Conservation (phyloP, 1,140 invertebrate genomes). For the Tetramorium parvispinum region DNA sequence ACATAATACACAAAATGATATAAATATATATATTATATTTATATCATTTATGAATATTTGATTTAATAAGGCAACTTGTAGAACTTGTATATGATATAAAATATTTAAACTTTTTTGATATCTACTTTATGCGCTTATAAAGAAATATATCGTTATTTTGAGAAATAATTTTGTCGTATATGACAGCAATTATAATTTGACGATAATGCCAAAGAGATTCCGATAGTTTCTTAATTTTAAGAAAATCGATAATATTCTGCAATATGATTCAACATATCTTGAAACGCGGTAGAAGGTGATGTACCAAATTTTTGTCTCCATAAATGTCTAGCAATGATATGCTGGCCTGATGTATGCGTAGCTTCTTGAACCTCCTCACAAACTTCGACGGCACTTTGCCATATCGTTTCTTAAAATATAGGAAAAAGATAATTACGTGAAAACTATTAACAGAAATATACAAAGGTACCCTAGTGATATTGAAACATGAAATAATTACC, state of each 20-base stretch:
- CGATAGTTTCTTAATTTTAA: constrained; percentile 59
- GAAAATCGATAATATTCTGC: constrained; percentile 82
- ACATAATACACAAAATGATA: no score
- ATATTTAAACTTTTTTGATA: constrained; percentile 2
- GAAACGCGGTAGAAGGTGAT: constrained; percentile 81
- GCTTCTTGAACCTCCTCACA: constrained; percentile 85
- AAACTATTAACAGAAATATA: background rate
- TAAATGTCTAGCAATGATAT: constrained; percentile 81
- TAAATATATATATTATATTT: background rate
- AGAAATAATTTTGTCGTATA: constrained; percentile 20
- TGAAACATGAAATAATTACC: constrained; percentile 63
- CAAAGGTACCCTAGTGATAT: background rate
- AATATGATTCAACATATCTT: constrained; percentile 84
- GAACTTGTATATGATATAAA: constrained; percentile 39
- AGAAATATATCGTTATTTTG: background rate
- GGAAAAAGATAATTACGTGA: background rate
- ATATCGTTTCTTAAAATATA: constrained; percentile 83
- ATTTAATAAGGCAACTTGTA: constrained; percentile 66
- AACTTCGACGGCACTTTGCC: constrained; percentile 81
- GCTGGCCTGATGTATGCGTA: constrained; percentile 75
- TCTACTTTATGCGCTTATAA: background rate
- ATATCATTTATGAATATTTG: constrained; percentile 29
- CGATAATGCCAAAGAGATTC: constrained; percentile 4
- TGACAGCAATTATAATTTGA: constrained; percentile 8
- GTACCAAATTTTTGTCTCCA: constrained; percentile 83